phyloP scores from a whole-genome alignment of 2,888 invertebrate species.

The Apodemia duryi region DNA sequence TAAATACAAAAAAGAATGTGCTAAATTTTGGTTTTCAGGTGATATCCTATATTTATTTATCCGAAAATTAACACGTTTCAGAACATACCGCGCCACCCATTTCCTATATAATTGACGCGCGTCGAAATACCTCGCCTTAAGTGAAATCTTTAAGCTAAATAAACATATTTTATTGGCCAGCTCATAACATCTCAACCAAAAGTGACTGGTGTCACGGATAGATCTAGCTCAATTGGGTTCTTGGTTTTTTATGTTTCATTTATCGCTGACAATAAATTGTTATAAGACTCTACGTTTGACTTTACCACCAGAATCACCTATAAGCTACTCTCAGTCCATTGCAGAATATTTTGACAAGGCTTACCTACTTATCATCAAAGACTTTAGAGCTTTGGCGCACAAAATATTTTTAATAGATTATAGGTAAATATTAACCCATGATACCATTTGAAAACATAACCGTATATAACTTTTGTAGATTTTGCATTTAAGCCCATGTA shows the following conservation, averaged over 20 bases:
- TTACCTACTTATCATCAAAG: conserved; percentile 48
- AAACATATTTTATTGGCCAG: neutral
- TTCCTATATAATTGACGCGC: too few species aligned
- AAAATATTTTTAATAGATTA: conserved; percentile 53
- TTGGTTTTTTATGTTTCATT: neutral
- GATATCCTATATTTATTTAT: too few species aligned
- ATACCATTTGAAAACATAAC: conserved; percentile 68
- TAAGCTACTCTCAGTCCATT: conserved; percentile 29
- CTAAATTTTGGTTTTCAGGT: too few species aligned
- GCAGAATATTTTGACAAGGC: conserved; percentile 44
- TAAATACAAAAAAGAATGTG: too few species aligned
- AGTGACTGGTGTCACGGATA: neutral
- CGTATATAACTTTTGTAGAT: conserved; percentile 74
- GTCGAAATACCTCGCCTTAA: too few species aligned
- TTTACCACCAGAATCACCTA: neutral
- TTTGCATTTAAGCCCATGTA: conserved; percentile 75
- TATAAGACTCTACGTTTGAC: neutral
- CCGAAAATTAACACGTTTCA: too few species aligned
- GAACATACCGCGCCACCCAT: too few species aligned
- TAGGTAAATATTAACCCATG: conserved; percentile 64
- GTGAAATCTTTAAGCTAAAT: neutral
- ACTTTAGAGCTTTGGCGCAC: conserved; percentile 66
- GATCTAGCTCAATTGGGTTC: neutral
- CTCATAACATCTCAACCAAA: neutral
- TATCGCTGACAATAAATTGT: neutral